Percentiles rank a stretch among this genome's conserved stretches.
phyloP scores from a whole-genome alignment of 2,888 invertebrate species.

The Ophion ventricosus region DNA sequence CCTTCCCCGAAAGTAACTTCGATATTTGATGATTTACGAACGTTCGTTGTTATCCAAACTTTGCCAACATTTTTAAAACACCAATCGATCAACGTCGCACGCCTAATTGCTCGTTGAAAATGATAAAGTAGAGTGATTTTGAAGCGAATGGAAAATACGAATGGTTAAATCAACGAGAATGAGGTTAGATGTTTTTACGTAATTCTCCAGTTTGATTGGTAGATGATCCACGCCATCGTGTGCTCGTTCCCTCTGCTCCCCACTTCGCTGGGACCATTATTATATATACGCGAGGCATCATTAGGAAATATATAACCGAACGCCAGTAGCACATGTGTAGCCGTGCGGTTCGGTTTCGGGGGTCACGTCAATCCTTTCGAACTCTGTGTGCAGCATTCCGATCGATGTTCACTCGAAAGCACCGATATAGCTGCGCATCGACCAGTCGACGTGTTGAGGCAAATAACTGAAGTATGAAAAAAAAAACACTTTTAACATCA shows the following conservation, averaged over 20 bases:
- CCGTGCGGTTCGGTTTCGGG: constrained; percentile 10
- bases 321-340: constrained; percentile 45
- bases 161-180: constrained; percentile 24
- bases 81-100: constrained; percentile 36
- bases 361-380: constrained; percentile 59
- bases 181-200: constrained; percentile 53
- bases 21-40: background rate
- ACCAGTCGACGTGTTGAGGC: background rate
- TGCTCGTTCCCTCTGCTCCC: constrained; percentile 23
- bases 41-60: background rate
- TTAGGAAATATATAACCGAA: constrained; percentile 57
- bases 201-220: constrained; percentile 50
- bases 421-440: constrained; percentile 7
- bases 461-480: background rate
- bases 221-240: constrained; percentile 48
- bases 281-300: constrained; percentile 43
- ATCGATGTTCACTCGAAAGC: constrained; percentile 54
- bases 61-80: constrained; percentile 13
- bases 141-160: background rate
- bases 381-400: constrained; percentile 49
- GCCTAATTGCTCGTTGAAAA: constrained; percentile 47
- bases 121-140: constrained; percentile 28
- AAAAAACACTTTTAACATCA: background rate
- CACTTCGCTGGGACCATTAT: constrained; percentile 47
- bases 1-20: no score